A percentile compares a stretch with the other conserved stretches of the same genome.
Evolutionary conservation across 2,888 invertebrate species (phyloP).

Genomic region (Drosophila buzzatii): DNA sequence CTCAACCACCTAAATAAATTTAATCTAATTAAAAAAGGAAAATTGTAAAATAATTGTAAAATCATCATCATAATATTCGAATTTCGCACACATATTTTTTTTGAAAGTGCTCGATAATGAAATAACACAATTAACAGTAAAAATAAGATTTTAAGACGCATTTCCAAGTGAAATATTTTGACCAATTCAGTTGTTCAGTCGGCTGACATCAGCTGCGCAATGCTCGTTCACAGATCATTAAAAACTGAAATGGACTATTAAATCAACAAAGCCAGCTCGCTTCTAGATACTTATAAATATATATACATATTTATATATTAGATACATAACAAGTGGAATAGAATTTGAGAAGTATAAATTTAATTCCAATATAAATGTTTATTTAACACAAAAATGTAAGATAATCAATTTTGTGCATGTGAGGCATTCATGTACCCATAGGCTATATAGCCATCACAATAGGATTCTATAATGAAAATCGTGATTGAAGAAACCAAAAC

Average conservation of each 20-base stretch:
- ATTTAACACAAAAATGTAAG: too few species aligned
- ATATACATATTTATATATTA: too few species aligned
- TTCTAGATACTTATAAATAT: too few species aligned
- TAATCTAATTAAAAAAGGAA: too few species aligned
- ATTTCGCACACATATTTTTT: not conserved
- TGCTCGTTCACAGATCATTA: conserved; percentile 4
- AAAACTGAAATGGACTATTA: not conserved
- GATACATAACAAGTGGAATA: too few species aligned
- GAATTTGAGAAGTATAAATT: too few species aligned
- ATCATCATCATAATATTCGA: not conserved
- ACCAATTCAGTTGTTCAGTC: not conserved
- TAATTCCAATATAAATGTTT: not conserved
- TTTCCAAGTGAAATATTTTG: not conserved
- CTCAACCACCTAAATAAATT: not conserved
- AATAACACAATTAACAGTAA: not conserved
- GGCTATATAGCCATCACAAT: not conserved
- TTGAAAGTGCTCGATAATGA: not conserved
- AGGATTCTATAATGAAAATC: not conserved
- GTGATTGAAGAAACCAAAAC: conserved; percentile 28
- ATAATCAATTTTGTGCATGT: not conserved
- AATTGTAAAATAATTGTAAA: not conserved
- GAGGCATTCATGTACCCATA: too few species aligned
- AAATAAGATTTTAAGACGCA: conserved; percentile 2
- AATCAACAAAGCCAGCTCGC: not conserved
- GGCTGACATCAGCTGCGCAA: too few species aligned